A percentile compares a stretch with the other conserved stretches of the same genome.
Conservation (phyloP, 1,140 invertebrate genomes). For the Myzus persicae region DNA sequence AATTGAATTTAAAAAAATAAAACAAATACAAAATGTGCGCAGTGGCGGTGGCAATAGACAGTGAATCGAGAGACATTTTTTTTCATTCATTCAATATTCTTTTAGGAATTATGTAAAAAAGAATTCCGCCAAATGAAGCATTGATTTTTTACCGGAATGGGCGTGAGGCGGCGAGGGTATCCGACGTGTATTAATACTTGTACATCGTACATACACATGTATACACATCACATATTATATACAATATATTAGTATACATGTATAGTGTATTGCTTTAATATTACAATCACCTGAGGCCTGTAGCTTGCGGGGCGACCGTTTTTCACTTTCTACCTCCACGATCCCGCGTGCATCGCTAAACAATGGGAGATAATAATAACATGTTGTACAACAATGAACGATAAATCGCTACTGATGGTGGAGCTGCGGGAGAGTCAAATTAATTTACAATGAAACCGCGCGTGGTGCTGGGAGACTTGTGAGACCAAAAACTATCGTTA, state of each 20-base stretch:
- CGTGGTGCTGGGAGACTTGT: not conserved
- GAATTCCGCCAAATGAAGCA: not conserved
- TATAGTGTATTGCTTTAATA: conserved; percentile 43
- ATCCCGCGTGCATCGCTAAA: not conserved
- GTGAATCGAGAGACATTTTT: not conserved
- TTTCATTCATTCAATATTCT: not conserved
- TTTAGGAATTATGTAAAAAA: not conserved
- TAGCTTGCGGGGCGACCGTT: conserved; percentile 9
- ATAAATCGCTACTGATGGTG: not conserved
- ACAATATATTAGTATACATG: not conserved
- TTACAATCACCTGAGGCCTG: conserved; percentile 34
- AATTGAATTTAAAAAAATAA: conserved; percentile 22
- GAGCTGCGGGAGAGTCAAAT: not conserved
- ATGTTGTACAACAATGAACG: conserved; percentile 28
- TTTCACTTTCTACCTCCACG: not conserved
- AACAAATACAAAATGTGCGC: not conserved
- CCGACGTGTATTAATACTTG: not conserved
- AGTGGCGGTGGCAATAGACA: not conserved
- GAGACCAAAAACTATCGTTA: not conserved
- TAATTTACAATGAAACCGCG: not conserved
- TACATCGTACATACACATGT: not conserved
- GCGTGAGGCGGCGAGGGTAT: not conserved
- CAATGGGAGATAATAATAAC: conserved; percentile 25
- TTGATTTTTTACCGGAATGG: conserved; percentile 16
- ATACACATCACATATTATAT: not conserved